phyloP scores from a whole-genome alignment of 2,113 vertebrate genomes.

The Carollia perspicillata region DNA sequence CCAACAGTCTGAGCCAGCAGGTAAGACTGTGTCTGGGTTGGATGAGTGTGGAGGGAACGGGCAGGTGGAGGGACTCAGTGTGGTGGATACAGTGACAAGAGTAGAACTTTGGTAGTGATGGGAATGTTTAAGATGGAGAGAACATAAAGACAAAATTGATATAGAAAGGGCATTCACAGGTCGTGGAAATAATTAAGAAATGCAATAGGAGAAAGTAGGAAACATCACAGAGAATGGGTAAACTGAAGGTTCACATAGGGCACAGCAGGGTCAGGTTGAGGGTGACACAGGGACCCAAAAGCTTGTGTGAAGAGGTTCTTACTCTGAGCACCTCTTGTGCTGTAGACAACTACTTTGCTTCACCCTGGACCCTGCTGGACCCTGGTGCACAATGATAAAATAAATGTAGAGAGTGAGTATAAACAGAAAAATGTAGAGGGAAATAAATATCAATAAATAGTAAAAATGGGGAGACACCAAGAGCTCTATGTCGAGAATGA shows the following conservation, averaged over 20 bases:
- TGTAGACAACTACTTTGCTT: background rate
- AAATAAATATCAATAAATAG: background rate
- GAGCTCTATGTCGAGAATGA: background rate
- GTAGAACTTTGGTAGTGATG: background rate
- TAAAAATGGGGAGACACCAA: background rate
- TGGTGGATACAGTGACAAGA: background rate
- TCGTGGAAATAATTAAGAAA: background rate
- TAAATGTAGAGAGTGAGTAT: background rate
- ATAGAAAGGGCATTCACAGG: background rate
- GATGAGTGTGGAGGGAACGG: background rate
- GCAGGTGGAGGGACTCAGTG: background rate
- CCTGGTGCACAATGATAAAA: background rate
- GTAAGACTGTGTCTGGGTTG: background rate
- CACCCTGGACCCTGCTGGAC: background rate
- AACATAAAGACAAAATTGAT: background rate
- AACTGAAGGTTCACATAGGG: background rate
- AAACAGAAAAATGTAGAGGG: background rate
- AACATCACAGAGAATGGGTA: background rate
- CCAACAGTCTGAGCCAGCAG: background rate
- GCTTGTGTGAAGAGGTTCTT: background rate
- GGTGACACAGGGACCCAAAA: background rate
- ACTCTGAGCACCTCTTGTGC: background rate
- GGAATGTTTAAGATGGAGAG: background rate
- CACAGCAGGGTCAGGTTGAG: background rate
- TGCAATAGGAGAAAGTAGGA: background rate